A percentile compares a stretch with the other conserved stretches of the same genome.
phyloP scores from a whole-genome alignment of 30 jellyfish, hydroid and myxozoan species.

The Hydractinia symbiolongicarpus region DNA sequence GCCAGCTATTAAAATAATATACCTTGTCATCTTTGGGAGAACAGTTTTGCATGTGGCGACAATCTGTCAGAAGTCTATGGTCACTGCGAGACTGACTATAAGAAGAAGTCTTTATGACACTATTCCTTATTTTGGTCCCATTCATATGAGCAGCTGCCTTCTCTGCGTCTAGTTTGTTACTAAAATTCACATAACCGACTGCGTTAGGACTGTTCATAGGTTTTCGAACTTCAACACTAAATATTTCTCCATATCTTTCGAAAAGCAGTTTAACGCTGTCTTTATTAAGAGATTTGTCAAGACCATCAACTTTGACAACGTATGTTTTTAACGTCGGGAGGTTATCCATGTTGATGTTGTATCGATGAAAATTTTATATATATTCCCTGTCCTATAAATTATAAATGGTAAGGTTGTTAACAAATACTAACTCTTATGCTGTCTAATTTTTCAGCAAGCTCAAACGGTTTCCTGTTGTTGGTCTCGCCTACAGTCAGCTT shows the following conservation, averaged over 20 bases:
- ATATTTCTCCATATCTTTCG: not conserved
- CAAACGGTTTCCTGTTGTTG: no score
- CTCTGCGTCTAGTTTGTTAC: conserved; percentile 2
- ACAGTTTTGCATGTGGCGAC: not conserved
- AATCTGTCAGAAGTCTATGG: not conserved
- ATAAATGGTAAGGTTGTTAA: no score
- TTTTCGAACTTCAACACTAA: not conserved
- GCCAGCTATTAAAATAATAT: not conserved
- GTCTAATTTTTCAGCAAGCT: no score
- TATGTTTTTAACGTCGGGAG: not conserved
- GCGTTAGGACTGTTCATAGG: not conserved
- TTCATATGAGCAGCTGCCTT: conserved; percentile 2
- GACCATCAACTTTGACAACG: not conserved
- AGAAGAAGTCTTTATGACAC: not conserved
- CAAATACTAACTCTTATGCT: no score
- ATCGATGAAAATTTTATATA: no score
- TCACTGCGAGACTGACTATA: not conserved
- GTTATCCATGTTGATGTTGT: no score
- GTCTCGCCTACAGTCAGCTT: no score
- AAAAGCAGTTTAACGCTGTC: not conserved
- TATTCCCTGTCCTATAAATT: no score
- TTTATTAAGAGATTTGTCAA: not conserved
- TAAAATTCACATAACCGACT: not conserved
- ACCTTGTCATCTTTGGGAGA: conserved; percentile 8
- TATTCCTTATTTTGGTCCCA: not conserved